Evolutionary conservation across 2,113 vertebrate species (phyloP), one percentile per base, ranked within the genome.

Genomic region (Actenoides hombroni): DNA sequence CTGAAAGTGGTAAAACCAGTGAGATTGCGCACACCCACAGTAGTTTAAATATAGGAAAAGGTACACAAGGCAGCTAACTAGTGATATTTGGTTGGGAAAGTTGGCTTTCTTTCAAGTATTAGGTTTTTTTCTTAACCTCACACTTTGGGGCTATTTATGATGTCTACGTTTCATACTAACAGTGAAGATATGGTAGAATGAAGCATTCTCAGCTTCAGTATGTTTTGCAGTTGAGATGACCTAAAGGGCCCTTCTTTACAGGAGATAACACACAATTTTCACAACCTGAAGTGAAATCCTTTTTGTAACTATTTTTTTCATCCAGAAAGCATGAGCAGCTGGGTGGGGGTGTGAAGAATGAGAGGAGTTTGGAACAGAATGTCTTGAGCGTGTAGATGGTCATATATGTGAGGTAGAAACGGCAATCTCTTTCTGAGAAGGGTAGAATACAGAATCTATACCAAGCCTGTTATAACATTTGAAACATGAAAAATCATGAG

Each of bases 241-340:
- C 31, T 2, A 1, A 88, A 78, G 51, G 24, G 5, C 39, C 18
- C 33, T 81, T 65, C 60, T 31, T 67, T 59, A 37, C 11, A 25
- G 57, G 35, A 60, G 48, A 21, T 40, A 78, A 51, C n/a, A 53
- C 12, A 37, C 5, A 60, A 40, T 86, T 83, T 83, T 92, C 60
- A 71, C 68, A 80, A 90, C 73, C 56, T 92, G 60, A 67, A 83
- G 69, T 59, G 78, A 83, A 95, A 83, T 67, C 14, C 46, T 65
- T 88, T 80, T 80, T 76, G 49, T 82, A 78, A 13, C 56, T 6
- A 11, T 42, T 42, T 56, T 87, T 88, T 77, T 40, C 17, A 73
- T 68, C 51, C n/a, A 68, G 37, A 95, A 92, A 93, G 39, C 60
- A 53, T 84, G 83, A 96, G 69, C 86, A 95, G 76, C 86, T 93